Evolutionary conservation across 2,888 invertebrate species (phyloP).

Genomic region (Rhagonycha lutea): DNA sequence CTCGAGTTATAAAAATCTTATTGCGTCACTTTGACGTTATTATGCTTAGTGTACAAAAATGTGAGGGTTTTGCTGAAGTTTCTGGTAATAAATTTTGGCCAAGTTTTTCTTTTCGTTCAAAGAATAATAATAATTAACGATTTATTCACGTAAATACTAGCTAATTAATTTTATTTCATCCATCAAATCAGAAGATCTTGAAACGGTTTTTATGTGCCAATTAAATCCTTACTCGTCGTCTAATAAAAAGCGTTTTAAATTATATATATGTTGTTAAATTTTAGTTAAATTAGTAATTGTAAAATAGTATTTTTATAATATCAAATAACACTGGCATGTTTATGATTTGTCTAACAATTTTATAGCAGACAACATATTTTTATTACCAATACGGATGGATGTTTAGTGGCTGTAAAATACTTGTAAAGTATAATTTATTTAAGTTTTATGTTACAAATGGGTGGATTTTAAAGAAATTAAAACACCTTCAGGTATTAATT

Average conservation of each 20-base stretch:
- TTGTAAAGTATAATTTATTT: conserved; percentile 30
- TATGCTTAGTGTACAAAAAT: neutral
- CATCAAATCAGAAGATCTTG: neutral
- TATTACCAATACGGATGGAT: conserved; percentile 18
- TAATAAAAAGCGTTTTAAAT: neutral
- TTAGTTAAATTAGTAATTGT: conserved; percentile 15
- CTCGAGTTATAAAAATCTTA: neutral
- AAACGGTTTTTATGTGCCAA: neutral
- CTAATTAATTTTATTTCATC: neutral
- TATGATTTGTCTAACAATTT: conserved; percentile 26
- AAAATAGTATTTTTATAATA: conserved; percentile 16
- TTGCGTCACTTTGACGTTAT: neutral
- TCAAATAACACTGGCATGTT: conserved; percentile 19
- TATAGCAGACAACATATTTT: conserved; percentile 26
- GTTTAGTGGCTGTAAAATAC: conserved; percentile 30
- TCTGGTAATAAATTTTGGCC: neutral
- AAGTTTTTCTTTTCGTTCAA: neutral
- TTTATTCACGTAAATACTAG: neutral
- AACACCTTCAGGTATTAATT: neutral
- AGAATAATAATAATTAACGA: neutral
- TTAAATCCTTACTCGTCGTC: neutral
- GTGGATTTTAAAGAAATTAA: conserved; percentile 10
- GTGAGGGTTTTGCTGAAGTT: neutral
- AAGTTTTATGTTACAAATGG: conserved; percentile 12
- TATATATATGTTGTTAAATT: conserved; percentile 4